These are phyloP conservation scores for Bufo gargarizans DNA, from an alignment of 2,113 vertebrate species.

Conservation along the genomic window DNA sequence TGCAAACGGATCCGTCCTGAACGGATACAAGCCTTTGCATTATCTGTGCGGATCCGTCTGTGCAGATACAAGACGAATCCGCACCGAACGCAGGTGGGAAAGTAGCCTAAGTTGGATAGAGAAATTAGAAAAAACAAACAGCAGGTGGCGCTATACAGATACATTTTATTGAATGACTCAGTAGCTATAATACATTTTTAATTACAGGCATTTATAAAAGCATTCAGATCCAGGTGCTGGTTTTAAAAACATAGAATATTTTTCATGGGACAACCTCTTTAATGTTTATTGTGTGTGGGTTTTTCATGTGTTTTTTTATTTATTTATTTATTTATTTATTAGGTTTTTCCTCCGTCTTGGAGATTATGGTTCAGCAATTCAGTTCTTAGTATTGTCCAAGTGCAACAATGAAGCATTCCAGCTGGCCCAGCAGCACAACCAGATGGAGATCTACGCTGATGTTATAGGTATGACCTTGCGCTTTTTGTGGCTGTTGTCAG, in stretches of 20 bases:
- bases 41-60: no score
- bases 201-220: no score
- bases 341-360: constrained; percentile 92
- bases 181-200: no score
- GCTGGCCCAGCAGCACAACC: constrained; percentile 93
- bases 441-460: constrained; percentile 97
- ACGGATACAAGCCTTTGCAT: no score
- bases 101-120: no score
- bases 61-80: no score
- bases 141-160: no score
- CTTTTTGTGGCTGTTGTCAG: background rate
- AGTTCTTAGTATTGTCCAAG: constrained; percentile 93
- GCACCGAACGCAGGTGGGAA: no score
- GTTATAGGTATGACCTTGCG: constrained; percentile 81
- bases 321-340: background rate
- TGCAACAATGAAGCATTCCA: constrained; percentile 96
- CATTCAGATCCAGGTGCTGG: no score
- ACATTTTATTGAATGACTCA: no score
- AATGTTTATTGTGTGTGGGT: background rate
- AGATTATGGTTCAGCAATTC: constrained; percentile 96
- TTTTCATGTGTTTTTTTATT: background rate
- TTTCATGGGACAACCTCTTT: background rate
- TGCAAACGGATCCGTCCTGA: no score
- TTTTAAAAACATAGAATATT: background rate
- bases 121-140: no score